Evolutionary conservation across 2,113 vertebrate genomes (phyloP).

Genomic region (Thalassarche chlororhynchos): DNA sequence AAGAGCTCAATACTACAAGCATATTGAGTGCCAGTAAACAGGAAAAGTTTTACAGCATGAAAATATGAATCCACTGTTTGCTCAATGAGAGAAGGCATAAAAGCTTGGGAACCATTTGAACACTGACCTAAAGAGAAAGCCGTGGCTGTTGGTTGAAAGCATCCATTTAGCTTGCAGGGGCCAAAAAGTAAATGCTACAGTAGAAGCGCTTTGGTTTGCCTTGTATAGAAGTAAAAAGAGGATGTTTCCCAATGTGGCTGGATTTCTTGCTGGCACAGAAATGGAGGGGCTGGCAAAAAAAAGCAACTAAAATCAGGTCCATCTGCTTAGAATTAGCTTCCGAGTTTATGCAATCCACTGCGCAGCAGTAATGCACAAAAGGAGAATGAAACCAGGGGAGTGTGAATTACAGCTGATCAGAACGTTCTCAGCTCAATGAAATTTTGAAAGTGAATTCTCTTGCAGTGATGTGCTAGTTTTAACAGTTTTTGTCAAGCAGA

Average conservation of each 20-base stretch:
- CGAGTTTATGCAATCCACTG: neutral
- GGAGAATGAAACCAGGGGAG: neutral
- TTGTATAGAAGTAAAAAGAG: conserved; percentile 56
- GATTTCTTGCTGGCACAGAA: conserved; percentile 11
- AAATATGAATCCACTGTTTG: neutral
- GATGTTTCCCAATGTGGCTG: conserved; percentile 17
- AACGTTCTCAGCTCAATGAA: neutral
- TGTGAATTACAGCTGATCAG: neutral
- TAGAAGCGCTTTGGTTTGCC: neutral
- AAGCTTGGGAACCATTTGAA: conserved; percentile 1
- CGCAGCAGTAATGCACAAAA: neutral
- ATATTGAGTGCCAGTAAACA: neutral
- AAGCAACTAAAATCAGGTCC: neutral
- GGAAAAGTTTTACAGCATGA: neutral
- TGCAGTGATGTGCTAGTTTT: neutral
- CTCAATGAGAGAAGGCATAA: neutral
- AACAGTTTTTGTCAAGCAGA: neutral
- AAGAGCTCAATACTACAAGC: neutral
- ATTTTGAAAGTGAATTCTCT: neutral
- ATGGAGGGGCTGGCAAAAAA: conserved; percentile 9
- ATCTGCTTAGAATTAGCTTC: conserved; percentile 52
- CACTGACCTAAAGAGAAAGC: neutral
- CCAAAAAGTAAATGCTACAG: neutral
- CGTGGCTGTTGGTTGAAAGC: neutral
- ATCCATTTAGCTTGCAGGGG: neutral